Percentiles rank a stretch among this genome's conserved stretches.
Evolutionary conservation across 2,888 invertebrate species (phyloP).

Genomic region (Tenthredo scrophulariae): DNA sequence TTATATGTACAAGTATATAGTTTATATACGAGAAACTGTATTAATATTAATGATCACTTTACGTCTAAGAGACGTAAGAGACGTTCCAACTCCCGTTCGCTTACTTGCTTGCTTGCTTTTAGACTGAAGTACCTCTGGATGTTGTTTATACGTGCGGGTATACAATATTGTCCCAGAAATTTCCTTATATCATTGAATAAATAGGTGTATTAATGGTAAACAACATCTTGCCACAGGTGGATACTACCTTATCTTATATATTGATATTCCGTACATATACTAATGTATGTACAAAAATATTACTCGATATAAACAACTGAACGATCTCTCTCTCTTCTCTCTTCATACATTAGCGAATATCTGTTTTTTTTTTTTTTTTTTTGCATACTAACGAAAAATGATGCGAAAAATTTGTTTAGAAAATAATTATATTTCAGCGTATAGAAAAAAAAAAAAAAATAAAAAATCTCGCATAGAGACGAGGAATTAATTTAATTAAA

Average conservation of each 20-base stretch:
- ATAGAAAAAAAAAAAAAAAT: too few relatives aligned
- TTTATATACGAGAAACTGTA: neutral
- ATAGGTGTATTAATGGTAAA: neutral
- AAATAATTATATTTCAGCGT: too few relatives aligned
- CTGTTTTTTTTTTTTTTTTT: too few relatives aligned
- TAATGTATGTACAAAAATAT: neutral
- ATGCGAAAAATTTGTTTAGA: too few relatives aligned
- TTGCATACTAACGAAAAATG: too few relatives aligned
- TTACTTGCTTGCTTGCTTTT: neutral
- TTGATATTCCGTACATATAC: neutral
- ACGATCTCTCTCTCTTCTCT: neutral
- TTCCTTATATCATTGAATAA: slow-evolving; percentile 9
- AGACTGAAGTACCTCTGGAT: neutral
- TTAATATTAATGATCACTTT: slow-evolving; percentile 16
- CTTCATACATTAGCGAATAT: too few relatives aligned
- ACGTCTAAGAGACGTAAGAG: neutral
- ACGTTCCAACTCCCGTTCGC: neutral
- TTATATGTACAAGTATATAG: neutral
- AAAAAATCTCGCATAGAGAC: too few relatives aligned
- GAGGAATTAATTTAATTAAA: too few relatives aligned
- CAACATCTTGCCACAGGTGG: neutral
- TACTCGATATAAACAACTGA: neutral
- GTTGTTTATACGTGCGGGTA: neutral
- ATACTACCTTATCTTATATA: neutral
- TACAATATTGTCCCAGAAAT: neutral